A percentile compares a stretch with the other conserved stretches of the same genome.
These are phyloP conservation scores for Magallana gigas DNA, from an alignment of 1,140 invertebrate species.

Conservation along the genomic window DNA sequence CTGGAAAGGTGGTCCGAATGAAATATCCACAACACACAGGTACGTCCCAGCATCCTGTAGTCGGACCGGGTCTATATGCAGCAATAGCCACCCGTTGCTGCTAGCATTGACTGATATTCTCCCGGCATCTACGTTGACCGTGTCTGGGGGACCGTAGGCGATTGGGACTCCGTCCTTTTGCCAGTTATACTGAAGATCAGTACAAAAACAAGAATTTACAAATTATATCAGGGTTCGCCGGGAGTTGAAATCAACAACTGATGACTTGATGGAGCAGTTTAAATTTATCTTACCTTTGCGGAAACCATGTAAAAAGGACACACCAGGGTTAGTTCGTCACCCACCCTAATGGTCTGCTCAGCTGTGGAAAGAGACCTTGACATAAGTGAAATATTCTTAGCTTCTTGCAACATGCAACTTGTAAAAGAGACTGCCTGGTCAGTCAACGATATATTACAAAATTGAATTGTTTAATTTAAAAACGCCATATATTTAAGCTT, in stretches of 20 bases:
- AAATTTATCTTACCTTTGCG: background rate
- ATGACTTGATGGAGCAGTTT: too few relatives aligned
- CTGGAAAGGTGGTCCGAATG: background rate
- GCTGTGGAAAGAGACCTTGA: too few relatives aligned
- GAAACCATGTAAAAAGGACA: background rate
- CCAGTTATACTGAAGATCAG: background rate
- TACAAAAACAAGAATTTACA: too few relatives aligned
- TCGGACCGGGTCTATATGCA: background rate
- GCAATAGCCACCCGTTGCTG: background rate
- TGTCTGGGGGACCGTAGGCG: conserved; percentile 7
- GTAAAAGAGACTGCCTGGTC: too few relatives aligned
- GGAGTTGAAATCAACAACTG: too few relatives aligned
- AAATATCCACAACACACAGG: background rate
- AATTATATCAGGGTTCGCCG: too few relatives aligned
- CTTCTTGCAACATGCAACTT: too few relatives aligned
- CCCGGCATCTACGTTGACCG: background rate
- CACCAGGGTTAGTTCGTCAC: background rate
- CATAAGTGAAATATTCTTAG: too few relatives aligned
- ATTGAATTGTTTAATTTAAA: too few relatives aligned
- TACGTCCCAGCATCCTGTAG: background rate
- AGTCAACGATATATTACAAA: too few relatives aligned
- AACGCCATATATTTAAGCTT: too few relatives aligned
- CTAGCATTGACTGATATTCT: background rate
- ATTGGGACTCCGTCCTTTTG: background rate
- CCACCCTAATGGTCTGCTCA: background rate